Conservation (phyloP, 2,113 vertebrate genomes). For the Anguilla japonica region DNA sequence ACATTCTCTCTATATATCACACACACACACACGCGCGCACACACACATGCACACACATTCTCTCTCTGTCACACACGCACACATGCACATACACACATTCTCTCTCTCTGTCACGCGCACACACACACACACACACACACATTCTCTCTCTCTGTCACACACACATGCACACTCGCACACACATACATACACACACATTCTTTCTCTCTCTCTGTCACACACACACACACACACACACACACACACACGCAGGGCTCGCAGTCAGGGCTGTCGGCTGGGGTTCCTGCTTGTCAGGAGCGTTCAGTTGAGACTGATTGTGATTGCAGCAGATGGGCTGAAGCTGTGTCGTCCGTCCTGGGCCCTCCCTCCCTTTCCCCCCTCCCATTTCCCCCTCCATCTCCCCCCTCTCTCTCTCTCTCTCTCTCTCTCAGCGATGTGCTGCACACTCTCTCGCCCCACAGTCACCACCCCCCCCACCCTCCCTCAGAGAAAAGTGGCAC, state of each 20-base stretch:
- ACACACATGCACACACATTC: no score
- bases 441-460: constrained; percentile 38
- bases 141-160: no score
- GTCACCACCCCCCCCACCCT: constrained; percentile 6
- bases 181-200: constrained; percentile 35
- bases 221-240: constrained; percentile 29
- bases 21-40: not conserved
- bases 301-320: constrained; percentile 83
- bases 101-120: not conserved
- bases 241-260: not conserved
- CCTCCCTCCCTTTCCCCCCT: not conserved
- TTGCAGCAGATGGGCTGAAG: constrained; percentile 82
- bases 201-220: constrained; percentile 35
- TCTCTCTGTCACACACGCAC: no score
- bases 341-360: constrained; percentile 9
- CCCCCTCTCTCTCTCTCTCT: not conserved
- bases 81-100: no score
- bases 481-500: constrained; percentile 62
- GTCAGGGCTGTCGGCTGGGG: constrained; percentile 36
- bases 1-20: no score
- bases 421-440: constrained; percentile 19
- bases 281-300: constrained; percentile 80
- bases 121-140: not conserved
- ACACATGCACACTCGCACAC: no score
- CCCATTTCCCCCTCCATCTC: not conserved